A percentile compares a stretch with the other conserved stretches of the same genome.
phyloP scores from a whole-genome alignment of 1,140 invertebrate species.

The Brachionus plicatilis region DNA sequence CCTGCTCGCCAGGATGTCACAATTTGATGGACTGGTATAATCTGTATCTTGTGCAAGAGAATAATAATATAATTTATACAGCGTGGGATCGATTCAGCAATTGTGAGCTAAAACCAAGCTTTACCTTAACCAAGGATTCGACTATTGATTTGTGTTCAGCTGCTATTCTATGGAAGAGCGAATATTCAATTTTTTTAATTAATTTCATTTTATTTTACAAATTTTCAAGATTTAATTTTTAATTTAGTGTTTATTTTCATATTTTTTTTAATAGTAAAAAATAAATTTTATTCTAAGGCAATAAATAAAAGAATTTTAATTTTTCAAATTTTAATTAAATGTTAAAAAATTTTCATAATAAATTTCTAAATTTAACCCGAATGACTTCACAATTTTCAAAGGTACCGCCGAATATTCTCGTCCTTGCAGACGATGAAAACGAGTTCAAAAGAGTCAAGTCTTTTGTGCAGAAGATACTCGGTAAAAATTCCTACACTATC shows the following conservation, averaged over 20 bases:
- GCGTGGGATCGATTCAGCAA: not conserved
- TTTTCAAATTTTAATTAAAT: not conserved
- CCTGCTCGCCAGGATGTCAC: not conserved
- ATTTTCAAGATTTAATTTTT: not conserved
- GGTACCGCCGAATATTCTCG: slow-evolving; percentile 8
- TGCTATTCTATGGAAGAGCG: not conserved
- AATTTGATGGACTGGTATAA: not conserved
- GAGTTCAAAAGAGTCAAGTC: slow-evolving; percentile 1
- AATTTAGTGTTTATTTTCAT: not conserved
- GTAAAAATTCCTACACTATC: slow-evolving; percentile 10
- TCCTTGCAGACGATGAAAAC: not conserved
- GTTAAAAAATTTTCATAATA: not conserved
- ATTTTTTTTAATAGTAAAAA: not conserved
- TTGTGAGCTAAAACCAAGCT: not conserved
- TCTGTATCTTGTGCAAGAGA: not conserved
- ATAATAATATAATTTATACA: not conserved
- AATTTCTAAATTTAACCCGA: not conserved
- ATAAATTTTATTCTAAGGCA: not conserved
- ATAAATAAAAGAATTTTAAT: not conserved
- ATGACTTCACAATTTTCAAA: not conserved
- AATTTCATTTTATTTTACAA: not conserved
- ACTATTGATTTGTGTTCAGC: not conserved
- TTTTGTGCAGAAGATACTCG: not conserved
- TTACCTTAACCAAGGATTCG: not conserved
- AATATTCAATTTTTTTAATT: not conserved